phyloP scores from a whole-genome alignment of 2,797 vertebrate species.

The Centropyge bicolor region DNA sequence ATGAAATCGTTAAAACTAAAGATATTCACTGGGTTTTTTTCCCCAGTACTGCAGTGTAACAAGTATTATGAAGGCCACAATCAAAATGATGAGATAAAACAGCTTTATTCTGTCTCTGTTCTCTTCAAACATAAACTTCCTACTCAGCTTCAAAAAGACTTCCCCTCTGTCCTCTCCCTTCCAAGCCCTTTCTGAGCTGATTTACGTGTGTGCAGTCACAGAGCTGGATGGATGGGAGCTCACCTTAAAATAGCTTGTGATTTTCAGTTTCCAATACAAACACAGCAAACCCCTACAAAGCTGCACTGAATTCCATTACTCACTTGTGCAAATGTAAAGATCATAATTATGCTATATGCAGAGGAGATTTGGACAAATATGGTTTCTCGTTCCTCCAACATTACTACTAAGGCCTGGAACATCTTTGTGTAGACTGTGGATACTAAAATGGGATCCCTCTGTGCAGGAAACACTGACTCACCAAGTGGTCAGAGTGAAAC shows the following conservation, averaged over 20 bases:
- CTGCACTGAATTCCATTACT: not conserved
- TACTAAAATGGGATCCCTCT: constrained; percentile 21
- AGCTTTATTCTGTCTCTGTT: constrained; percentile 30
- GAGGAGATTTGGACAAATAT: constrained; percentile 14
- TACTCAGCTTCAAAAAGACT: constrained; percentile 54
- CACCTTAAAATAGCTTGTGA: not conserved
- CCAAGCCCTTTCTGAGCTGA: constrained; percentile 18
- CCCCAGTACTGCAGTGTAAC: not conserved
- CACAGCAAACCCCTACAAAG: constrained; percentile 4
- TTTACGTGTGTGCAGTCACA: constrained; percentile 63
- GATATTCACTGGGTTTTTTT: not conserved
- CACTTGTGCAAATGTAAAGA: constrained; percentile 15
- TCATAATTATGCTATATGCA: not conserved
- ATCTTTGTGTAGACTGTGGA: constrained; percentile 24
- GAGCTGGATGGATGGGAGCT: constrained; percentile 16
- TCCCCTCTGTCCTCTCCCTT: constrained; percentile 19
- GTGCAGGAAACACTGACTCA: constrained; percentile 56
- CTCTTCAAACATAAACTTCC: constrained; percentile 58
- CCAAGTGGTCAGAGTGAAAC: constrained; percentile 24
- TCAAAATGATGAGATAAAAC: constrained; percentile 29
- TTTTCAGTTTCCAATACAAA: constrained; percentile 9
- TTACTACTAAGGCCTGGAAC: constrained; percentile 7
- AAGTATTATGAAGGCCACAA: not conserved
- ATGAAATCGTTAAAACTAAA: not conserved
- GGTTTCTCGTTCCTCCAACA: not conserved